Evolutionary conservation across 2,113 vertebrate species (phyloP).

Genomic region (Tamias sibiricus): DNA sequence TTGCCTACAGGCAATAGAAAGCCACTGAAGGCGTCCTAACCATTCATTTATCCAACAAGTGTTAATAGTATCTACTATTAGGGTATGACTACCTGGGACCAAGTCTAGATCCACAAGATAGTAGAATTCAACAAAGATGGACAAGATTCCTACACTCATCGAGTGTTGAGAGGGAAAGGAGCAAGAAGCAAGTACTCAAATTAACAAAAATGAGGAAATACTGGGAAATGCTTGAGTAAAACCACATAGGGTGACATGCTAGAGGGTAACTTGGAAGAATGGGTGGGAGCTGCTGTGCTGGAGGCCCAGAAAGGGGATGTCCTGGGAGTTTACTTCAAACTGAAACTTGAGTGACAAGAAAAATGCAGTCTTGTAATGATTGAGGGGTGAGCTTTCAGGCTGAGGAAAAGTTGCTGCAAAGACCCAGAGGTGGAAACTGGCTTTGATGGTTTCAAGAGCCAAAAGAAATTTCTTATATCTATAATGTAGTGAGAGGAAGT

Average conservation of each 20-base stretch:
- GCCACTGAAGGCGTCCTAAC: not conserved
- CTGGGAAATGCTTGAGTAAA: not conserved
- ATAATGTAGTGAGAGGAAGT: not conserved
- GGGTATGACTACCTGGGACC: not conserved
- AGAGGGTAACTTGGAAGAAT: not conserved
- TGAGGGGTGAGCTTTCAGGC: not conserved
- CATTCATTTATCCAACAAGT: not conserved
- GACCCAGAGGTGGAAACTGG: not conserved
- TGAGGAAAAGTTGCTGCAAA: not conserved
- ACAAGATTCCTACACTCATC: not conserved
- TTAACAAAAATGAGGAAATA: not conserved
- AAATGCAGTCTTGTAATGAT: not conserved
- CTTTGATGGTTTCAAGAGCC: not conserved
- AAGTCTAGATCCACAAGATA: not conserved
- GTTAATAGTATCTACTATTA: not conserved
- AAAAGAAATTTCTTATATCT: not conserved
- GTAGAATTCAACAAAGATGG: not conserved
- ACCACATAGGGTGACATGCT: rapidly evolving
- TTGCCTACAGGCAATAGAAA: not conserved
- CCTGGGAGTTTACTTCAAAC: not conserved
- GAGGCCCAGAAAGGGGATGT: not conserved
- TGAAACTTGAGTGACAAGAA: not conserved
- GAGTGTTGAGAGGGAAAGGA: not conserved
- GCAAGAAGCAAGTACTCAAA: not conserved
- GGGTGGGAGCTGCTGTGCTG: too few relatives aligned